Conservation (phyloP, 2,888 invertebrate genomes). For the Byasa hedistus region DNA sequence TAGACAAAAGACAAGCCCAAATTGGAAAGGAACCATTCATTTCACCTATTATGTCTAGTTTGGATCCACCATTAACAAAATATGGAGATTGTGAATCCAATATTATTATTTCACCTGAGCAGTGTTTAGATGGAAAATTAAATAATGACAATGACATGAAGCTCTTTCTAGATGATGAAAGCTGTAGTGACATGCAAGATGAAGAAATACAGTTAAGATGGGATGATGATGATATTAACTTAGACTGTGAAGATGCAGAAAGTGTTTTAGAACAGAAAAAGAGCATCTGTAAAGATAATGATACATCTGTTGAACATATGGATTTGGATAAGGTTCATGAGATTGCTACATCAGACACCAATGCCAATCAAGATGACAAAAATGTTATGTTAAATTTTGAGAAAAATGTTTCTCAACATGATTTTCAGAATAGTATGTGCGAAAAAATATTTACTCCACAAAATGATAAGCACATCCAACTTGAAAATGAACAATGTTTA, state of each 20-base stretch:
- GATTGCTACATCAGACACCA: neutral
- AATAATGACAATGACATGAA: conserved; percentile 11
- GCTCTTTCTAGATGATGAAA: conserved; percentile 13
- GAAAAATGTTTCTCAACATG: conserved; percentile 41
- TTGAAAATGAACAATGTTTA: neutral
- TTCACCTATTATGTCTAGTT: neutral
- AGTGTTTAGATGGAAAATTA: conserved; percentile 8
- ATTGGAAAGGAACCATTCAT: neutral
- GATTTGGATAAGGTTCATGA: neutral
- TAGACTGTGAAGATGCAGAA: conserved; percentile 8
- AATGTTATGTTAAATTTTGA: neutral
- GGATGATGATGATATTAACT: conserved; percentile 44
- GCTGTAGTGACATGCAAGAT: conserved; percentile 37
- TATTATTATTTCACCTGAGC: conserved; percentile 13
- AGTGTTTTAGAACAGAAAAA: conserved; percentile 1
- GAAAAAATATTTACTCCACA: neutral
- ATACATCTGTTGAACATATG: neutral
- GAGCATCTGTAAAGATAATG: neutral
- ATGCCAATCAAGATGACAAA: neutral
- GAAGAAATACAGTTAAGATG: conserved; percentile 52
- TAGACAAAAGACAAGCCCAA: neutral
- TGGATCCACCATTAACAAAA: conserved; percentile 1
- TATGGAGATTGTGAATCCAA: neutral
- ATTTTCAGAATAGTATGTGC: neutral
- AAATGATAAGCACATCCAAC: neutral